Percentiles rank a stretch among this genome's conserved stretches.
These are phyloP conservation scores for Lasioglossum figueresi DNA, from an alignment of 2,888 invertebrate species.

Conservation along the genomic window DNA sequence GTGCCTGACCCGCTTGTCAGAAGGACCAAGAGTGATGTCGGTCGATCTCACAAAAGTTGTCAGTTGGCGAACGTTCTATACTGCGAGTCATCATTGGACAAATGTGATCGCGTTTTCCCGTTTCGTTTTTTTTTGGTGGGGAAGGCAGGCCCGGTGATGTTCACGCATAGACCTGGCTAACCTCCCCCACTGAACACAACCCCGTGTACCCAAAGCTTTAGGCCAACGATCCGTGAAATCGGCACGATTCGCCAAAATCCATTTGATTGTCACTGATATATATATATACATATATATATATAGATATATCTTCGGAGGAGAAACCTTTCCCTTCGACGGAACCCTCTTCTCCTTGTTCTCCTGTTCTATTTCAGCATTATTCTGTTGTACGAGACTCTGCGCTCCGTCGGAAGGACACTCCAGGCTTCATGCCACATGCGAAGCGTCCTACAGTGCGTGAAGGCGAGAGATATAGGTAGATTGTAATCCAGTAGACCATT, in stretches of 20 bases:
- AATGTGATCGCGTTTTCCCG: conserved; percentile 47
- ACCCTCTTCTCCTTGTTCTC: conserved; percentile 31
- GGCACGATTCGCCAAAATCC: conserved; percentile 60
- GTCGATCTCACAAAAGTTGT: conserved; percentile 83
- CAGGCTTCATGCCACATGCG: conserved; percentile 80
- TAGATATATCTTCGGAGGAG: conserved; percentile 61
- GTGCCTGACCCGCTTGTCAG: conserved; percentile 82
- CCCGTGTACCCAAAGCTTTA: conserved; percentile 68
- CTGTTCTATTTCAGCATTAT: conserved; percentile 4
- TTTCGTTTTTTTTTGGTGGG: conserved; percentile 38
- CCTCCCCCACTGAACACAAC: conserved; percentile 77
- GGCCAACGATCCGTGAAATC: conserved; percentile 70
- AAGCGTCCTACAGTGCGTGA: conserved; percentile 71
- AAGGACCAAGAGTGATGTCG: conserved; percentile 83
- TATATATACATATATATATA: conserved; percentile 30
- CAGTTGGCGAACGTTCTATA: conserved; percentile 67
- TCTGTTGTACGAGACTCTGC: conserved; percentile 57
- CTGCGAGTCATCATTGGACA: conserved; percentile 44
- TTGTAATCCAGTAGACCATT: conserved; percentile 60
- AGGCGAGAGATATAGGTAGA: conserved; percentile 63
- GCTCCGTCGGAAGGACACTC: conserved; percentile 67
- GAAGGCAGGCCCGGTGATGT: conserved; percentile 65
- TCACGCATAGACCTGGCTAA: conserved; percentile 74
- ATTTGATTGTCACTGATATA: conserved; percentile 77
- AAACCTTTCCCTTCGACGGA: conserved; percentile 53